Percentiles rank a stretch among this genome's conserved stretches.
Evolutionary conservation across 1,140 invertebrate genomes (phyloP).

Genomic region (Pentalonia nigronervosa): DNA sequence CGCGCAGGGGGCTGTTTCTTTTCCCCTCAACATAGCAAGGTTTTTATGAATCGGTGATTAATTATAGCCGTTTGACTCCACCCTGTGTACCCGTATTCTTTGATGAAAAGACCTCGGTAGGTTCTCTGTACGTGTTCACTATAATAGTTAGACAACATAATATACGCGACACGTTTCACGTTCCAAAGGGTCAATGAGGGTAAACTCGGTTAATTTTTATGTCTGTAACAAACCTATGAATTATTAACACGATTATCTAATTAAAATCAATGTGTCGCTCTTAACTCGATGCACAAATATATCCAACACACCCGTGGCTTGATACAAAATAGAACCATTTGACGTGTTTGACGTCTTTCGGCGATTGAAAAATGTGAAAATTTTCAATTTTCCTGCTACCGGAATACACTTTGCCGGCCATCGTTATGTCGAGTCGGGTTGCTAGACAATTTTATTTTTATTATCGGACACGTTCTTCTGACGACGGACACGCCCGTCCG

Average conservation of each 20-base stretch:
- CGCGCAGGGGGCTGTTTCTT: background rate
- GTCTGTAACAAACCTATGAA: background rate
- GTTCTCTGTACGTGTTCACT: background rate
- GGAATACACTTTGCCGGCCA: too few relatives aligned
- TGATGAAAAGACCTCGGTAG: background rate
- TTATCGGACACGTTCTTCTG: background rate
- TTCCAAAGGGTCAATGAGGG: background rate
- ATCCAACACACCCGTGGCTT: background rate
- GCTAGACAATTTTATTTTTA: background rate
- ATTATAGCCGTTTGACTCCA: slow-evolving; percentile 38
- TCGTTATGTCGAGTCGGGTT: background rate
- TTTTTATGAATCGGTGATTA: slow-evolving; percentile 47
- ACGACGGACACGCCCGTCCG: background rate
- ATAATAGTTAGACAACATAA: background rate
- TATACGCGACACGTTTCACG: background rate
- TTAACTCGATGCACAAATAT: background rate
- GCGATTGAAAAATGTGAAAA: background rate
- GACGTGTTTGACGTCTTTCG: background rate
- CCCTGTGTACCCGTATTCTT: slow-evolving; percentile 27
- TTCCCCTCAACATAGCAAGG: background rate
- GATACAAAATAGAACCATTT: background rate
- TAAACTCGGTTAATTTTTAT: background rate
- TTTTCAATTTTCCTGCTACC: background rate
- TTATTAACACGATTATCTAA: background rate
- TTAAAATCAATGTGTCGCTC: background rate